Evolutionary conservation across 2,888 invertebrate species (phyloP).

Genomic region (Eupithecia dodoneata): DNA sequence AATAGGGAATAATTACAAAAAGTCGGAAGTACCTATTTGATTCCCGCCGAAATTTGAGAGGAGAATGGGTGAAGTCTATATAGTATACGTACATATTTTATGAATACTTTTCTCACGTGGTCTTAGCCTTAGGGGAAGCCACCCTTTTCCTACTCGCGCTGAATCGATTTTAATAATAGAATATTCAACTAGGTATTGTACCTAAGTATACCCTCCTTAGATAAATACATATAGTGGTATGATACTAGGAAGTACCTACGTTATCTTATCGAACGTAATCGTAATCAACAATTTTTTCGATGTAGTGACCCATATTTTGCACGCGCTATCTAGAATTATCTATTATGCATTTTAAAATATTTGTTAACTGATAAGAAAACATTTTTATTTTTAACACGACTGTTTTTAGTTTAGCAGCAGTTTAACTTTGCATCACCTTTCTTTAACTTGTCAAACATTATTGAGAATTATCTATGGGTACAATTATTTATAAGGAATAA

Average conservation of each 20-base stretch:
- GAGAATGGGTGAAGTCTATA: not conserved
- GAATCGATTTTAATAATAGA: not conserved
- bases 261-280: conserved; percentile 4
- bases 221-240: not conserved
- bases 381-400: not conserved
- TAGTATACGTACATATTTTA: not conserved
- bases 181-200: not conserved
- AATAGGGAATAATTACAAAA: conserved; percentile 17
- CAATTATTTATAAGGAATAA: not conserved
- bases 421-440: not conserved
- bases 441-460: not conserved
- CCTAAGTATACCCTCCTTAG: not conserved
- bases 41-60: conserved; percentile 6
- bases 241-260: not conserved
- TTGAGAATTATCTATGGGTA: not conserved
- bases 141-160: not conserved
- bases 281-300: not conserved
- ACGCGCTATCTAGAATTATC: conserved; percentile 7
- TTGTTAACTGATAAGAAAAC: not conserved
- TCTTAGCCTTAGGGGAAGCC: not conserved
- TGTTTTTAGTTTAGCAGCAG: not conserved
- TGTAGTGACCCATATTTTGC: conserved; percentile 8
- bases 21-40: not conserved
- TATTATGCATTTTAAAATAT: conserved; percentile 6
- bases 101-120: not conserved